Conservation (phyloP, 2,113 vertebrate genomes). For the Varanus salvator region DNA sequence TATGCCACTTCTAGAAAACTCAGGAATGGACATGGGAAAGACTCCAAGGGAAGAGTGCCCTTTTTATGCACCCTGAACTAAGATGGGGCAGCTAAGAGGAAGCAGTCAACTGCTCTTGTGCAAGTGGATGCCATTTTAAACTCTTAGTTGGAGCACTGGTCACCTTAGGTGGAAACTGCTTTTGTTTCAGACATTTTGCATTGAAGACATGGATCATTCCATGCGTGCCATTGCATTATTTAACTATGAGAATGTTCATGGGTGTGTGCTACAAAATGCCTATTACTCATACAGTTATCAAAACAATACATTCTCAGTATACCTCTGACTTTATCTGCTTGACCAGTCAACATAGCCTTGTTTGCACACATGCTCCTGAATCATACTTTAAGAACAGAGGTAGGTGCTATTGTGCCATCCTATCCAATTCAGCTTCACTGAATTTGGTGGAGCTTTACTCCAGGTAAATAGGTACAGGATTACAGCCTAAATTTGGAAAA, state of each 20-base stretch:
- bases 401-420: no score
- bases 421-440: background rate
- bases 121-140: background rate
- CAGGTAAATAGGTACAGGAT: background rate
- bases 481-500: background rate
- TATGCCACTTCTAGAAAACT: background rate
- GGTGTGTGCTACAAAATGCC: conserved; percentile 44
- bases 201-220: conserved; percentile 33
- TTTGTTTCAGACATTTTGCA: conserved; percentile 10
- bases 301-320: conserved; percentile 25
- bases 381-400: conserved; percentile 24
- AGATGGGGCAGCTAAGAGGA: background rate
- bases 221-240: conserved; percentile 15
- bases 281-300: conserved; percentile 46
- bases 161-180: background rate
- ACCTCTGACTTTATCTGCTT: conserved; percentile 32
- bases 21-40: background rate
- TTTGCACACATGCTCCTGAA: conserved; percentile 11
- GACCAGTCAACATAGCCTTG: conserved; percentile 8
- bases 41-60: background rate
- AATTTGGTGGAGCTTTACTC: background rate
- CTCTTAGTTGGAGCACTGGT: background rate
- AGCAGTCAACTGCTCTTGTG: background rate
- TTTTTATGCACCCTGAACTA: background rate
- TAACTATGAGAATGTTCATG: conserved; percentile 20